Base-by-base conservation (phyloP, 2,113 vertebrate species). In the Gobiocypris rarus region DNA sequence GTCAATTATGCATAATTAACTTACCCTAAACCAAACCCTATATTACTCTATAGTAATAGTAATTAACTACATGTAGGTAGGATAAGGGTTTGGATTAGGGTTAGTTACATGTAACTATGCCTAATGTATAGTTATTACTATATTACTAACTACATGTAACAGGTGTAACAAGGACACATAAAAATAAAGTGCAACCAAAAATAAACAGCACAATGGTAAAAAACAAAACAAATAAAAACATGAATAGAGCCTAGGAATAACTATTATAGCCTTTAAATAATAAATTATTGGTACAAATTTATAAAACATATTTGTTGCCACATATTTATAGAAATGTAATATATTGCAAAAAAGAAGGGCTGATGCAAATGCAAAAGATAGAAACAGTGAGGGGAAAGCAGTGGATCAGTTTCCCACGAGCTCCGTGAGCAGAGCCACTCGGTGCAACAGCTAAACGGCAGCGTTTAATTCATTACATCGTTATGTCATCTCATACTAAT, bases 401-500 rank as follows among this genome's bases (percentile, higher is more conserved):
- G 6, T 74, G 54, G 52, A 61, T 83, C 59, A 50, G 70, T 75
- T 82, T 73, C 83, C 79, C 43, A 56, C 28, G 67, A 76, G 82
- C 83, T 80, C 84, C 75, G 80, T 88, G 86, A 56, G 86, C 83
- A 88, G 89, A 73, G 89, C 87, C 74, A 87, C 84, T 65, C 73
- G 84, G 82, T 90, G 89, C 83, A 77, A 58, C 75, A 81, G 88
- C 92, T 95, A 95, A 96, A 95, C 93, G 95, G 93, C 91, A 93
- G 93, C 94, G 92, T 97, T 96, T 97, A 97, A 97, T 96, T 96
- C 95, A 96, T 96, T 95, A 95, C 95, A 96, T 96, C 95, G 95
- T 97, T 96, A 95, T 96, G 96, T 96, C 95, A 96, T 95, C 95
- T 94, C 95, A 94, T 94, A 94, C 95, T 96, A 96, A 97, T 96